phyloP scores from a whole-genome alignment of 2,113 vertebrate species.

The Ovis canadensis region DNA sequence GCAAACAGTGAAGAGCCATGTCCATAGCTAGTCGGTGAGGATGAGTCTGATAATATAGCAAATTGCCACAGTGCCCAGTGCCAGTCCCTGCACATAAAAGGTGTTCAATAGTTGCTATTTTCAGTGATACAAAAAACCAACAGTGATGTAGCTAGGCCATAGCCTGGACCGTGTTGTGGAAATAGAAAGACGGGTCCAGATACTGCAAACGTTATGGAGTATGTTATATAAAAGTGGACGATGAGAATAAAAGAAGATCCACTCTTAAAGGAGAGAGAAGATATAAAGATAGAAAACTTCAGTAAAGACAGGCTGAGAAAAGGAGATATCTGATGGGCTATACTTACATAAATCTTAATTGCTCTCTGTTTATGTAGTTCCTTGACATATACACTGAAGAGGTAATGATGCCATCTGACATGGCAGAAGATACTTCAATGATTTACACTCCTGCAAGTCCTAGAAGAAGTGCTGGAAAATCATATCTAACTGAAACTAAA shows the following conservation, averaged over 20 bases:
- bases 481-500: not conserved
- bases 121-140: not conserved
- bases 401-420: not conserved
- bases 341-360: not conserved
- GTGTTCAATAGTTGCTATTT: not conserved
- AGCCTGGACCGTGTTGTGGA: not conserved
- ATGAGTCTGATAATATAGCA: not conserved
- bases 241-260: constrained; percentile 14
- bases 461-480: not conserved
- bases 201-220: not conserved
- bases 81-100: not conserved
- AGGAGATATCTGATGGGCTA: not conserved
- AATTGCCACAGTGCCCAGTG: not conserved
- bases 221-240: not conserved
- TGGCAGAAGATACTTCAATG: not conserved
- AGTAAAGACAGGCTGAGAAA: constrained; percentile 38
- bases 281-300: not conserved
- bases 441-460: not conserved
- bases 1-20: not conserved
- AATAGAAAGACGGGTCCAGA: not conserved
- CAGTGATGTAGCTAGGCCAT: not conserved
- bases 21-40: not conserved
- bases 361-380: constrained; percentile 7
- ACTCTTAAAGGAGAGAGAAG: not conserved
- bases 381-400: not conserved